Percentiles rank a stretch among this genome's conserved stretches.
Conservation (phyloP, 2,888 invertebrate genomes). For the Serripes groenlandicus region DNA sequence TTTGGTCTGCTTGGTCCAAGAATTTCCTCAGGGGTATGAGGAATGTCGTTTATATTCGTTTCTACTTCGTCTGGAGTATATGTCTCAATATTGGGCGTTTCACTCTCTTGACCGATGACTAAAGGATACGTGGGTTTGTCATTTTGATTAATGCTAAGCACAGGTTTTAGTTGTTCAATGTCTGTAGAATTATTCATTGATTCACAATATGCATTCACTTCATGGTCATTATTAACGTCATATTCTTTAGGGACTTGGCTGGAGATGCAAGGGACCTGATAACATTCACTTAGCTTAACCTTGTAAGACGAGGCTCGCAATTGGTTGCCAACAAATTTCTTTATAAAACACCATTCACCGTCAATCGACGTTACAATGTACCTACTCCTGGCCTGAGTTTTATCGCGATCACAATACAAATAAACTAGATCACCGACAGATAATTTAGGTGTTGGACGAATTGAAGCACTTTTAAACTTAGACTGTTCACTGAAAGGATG, state of each 20-base stretch:
- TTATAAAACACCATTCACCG: constrained; percentile 33
- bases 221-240: not conserved
- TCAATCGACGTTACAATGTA: constrained; percentile 28
- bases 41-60: not conserved
- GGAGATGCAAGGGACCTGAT: not conserved
- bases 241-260: not conserved
- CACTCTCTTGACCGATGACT: not conserved
- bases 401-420: constrained; percentile 13
- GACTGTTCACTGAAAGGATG: constrained; percentile 22
- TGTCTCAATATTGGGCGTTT: not conserved
- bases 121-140: no score
- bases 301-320: constrained; percentile 23
- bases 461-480: not conserved
- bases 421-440: constrained; percentile 31
- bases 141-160: no score
- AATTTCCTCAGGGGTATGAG: constrained; percentile 5
- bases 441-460: not conserved
- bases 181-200: not conserved
- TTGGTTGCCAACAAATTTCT: constrained; percentile 27
- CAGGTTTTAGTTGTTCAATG: no score
- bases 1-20: not conserved
- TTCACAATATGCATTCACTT: not conserved
- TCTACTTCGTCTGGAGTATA: not conserved
- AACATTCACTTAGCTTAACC: constrained; percentile 26
- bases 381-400: constrained; percentile 9